Conservation (phyloP, 2,797 vertebrate genomes). For the Pangasius larnaudii region DNA sequence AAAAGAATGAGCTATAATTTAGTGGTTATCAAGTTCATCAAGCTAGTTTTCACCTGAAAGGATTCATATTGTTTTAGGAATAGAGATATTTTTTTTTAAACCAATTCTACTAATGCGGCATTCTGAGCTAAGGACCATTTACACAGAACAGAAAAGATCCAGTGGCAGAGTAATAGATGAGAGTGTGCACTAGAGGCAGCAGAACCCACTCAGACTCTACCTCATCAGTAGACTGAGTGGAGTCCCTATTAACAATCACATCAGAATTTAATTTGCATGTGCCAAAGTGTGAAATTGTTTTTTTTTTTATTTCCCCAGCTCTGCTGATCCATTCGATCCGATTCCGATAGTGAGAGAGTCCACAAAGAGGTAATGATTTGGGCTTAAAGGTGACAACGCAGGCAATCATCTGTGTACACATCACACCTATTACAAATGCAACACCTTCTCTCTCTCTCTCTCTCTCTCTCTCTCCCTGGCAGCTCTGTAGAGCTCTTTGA, state of each 20-base stretch:
- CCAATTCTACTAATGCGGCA: neutral
- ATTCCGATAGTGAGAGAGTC: slow-evolving; percentile 73
- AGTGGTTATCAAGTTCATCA: too few species aligned
- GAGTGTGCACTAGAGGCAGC: slow-evolving; percentile 5
- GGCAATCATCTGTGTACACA: slow-evolving; percentile 70
- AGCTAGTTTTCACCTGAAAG: neutral
- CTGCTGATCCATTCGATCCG: slow-evolving; percentile 77
- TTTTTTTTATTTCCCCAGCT: slow-evolving; percentile 68
- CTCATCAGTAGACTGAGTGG: slow-evolving; percentile 1
- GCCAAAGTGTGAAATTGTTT: slow-evolving; percentile 77
- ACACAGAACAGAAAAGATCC: neutral
- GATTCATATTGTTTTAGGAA: too few species aligned
- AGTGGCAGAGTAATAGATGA: neutral
- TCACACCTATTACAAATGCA: slow-evolving; percentile 71
- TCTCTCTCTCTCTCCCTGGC: slow-evolving; percentile 65
- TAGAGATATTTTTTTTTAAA: neutral
- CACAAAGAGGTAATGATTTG: slow-evolving; percentile 79
- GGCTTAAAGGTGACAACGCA: slow-evolving; percentile 68
- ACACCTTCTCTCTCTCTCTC: slow-evolving; percentile 69
- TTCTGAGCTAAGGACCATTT: neutral
- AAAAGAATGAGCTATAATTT: neutral
- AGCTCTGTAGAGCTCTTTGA: slow-evolving; percentile 59
- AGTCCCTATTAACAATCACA: slow-evolving; percentile 69
- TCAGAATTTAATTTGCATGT: slow-evolving; percentile 73
- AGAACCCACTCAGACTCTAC: neutral